phyloP scores from a whole-genome alignment of 2,797 vertebrate species.

The Parotocinclus haroldoi region DNA sequence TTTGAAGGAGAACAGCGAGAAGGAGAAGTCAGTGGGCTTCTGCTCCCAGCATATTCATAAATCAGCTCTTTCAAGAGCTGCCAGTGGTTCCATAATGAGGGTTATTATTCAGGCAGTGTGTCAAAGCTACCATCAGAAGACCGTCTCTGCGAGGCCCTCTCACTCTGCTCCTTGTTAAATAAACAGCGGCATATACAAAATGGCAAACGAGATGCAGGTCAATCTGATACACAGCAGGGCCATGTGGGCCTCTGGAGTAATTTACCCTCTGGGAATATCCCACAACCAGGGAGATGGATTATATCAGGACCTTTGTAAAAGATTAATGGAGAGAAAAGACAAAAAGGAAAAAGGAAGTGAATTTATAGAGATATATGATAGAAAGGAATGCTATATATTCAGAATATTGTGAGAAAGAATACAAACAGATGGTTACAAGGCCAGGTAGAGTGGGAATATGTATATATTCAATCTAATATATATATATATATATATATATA shows the following conservation, averaged over 20 bases:
- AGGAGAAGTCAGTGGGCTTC: constrained; percentile 74
- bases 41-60: constrained; percentile 95
- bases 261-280: constrained; percentile 92
- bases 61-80: constrained; percentile 99
- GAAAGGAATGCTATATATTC: constrained; percentile 36
- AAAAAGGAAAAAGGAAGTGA: constrained; percentile 39
- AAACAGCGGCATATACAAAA: constrained; percentile 99
- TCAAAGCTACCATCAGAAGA: constrained; percentile 99
- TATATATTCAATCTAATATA: too few relatives aligned
- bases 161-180: constrained; percentile 99
- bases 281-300: constrained; percentile 94
- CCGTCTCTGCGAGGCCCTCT: constrained; percentile 93
- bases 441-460: too few relatives aligned
- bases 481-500: too few relatives aligned
- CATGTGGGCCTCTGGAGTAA: constrained; percentile 97
- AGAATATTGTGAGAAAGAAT: neutral
- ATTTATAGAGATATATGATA: constrained; percentile 40
- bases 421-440: too few relatives aligned
- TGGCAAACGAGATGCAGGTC: constrained; percentile 99
- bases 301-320: constrained; percentile 85
- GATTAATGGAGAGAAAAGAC: constrained; percentile 80
- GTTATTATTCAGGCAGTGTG: constrained; percentile 99
- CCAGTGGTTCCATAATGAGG: constrained; percentile 99
- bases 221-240: constrained; percentile 95
- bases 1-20: constrained; percentile 29